A percentile compares a stretch with the other conserved stretches of the same genome.
Evolutionary conservation across 2,797 vertebrate species (phyloP).

Genomic region (Podarcis siculus): DNA sequence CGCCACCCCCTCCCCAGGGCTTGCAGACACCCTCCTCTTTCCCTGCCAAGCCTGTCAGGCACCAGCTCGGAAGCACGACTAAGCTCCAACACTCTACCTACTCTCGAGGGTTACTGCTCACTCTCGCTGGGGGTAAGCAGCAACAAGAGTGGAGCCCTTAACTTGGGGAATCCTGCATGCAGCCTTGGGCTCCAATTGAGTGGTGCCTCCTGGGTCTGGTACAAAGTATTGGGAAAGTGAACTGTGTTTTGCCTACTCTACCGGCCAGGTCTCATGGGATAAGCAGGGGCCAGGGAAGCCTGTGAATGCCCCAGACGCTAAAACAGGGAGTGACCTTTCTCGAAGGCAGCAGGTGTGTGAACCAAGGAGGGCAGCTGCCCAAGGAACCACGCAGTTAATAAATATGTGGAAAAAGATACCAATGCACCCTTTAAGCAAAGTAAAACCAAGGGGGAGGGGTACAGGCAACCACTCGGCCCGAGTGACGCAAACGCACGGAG

Average conservation of each 20-base stretch:
- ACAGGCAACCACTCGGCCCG: slow-evolving; percentile 65
- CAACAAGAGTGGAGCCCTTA: background rate
- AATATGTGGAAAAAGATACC: slow-evolving; percentile 82
- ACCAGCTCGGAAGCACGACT: background rate
- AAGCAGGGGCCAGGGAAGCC: background rate
- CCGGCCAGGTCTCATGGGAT: background rate
- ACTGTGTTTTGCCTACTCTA: background rate
- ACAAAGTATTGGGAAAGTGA: background rate
- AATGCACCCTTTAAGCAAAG: slow-evolving; percentile 82
- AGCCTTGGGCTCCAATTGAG: background rate
- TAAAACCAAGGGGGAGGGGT: slow-evolving; percentile 75
- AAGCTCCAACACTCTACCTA: background rate
- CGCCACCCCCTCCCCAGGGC: background rate
- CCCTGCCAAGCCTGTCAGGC: background rate
- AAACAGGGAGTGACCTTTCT: slow-evolving; percentile 27
- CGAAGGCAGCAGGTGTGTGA: slow-evolving; percentile 12
- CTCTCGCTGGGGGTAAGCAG: background rate
- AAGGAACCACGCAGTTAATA: slow-evolving; percentile 79
- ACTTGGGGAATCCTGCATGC: background rate
- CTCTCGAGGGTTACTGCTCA: background rate
- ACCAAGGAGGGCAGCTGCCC: slow-evolving; percentile 68
- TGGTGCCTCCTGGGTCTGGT: background rate
- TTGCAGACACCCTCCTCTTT: background rate
- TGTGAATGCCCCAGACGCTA: background rate
- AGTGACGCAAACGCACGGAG: slow-evolving; percentile 37